Evolutionary conservation across 2,888 invertebrate genomes (phyloP), one percentile per base, ranked within the genome.

Genomic region (Drosophila nigricruria): DNA sequence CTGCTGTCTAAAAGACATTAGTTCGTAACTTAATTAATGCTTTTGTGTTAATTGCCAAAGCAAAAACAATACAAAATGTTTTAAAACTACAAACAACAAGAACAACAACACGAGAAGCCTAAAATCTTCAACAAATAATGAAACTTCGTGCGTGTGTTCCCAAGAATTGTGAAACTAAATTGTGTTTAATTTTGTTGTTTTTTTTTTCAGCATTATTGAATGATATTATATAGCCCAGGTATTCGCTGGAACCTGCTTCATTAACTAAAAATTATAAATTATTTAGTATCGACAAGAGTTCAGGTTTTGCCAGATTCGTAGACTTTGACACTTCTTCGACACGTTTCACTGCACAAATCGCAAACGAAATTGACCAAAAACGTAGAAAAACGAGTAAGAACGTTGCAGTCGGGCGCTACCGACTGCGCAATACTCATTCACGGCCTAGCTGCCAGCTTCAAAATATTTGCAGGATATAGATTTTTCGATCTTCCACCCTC

Each of bases 21-120:
- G 84, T 86, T 85, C 77, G 71, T 83, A 87, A 77, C 89, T 88
- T 87, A 88, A 89, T 85, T 85, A 85, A 87, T 85, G 84, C 89
- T 85, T 83, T 81, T 86, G 79, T 86, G 87, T 88, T 85, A 86
- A 85, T 85, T 85, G 73, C 83, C 79, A 23, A 64, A 53, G 47
- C 69, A 68, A 43, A 70, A 71, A 74, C 60, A 65, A 74, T 69
- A 50, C 30, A 50, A 61, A 38, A 59, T 60, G 45, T 53, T 70
- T 60, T 60, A 54, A 54, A 64, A 63, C 40, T 50, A 58, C 49
- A 49, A 61, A 54, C 25, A 60, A 52, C 57, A 64, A 14, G 16
- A 43, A 23, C 57, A 64, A 14, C 23, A 43, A 23, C 43, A 45
- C 16, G 16, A 45, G 25, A 36, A 18, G 38, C 34, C 23, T n/a